Base-by-base conservation (phyloP, 2,113 vertebrate genomes). In the Upupa epops region DNA sequence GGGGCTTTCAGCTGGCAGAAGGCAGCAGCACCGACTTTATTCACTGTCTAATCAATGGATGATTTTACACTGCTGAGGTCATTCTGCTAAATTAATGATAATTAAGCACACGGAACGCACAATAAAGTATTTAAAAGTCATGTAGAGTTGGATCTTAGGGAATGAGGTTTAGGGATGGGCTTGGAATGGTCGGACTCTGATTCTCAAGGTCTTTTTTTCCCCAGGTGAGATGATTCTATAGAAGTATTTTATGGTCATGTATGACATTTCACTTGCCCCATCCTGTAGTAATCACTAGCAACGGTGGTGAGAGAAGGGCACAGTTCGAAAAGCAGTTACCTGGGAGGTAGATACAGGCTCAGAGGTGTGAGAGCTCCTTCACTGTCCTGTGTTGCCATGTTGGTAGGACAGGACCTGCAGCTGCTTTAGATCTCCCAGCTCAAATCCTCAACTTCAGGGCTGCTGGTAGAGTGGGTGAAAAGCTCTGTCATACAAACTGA, bases 311-410 rank as follows among this genome's bases (percentile, higher is more conserved):
- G 16, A 51, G 29, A 17, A 54, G 54, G 37, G 25, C 31, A 2
- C 10, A 4, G 29, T 37, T 36, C 40, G 71, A 36, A n/a, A 40
- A 63, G 45, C 1, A 2, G 4, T 63, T 81, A 20, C 1, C 1
- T 16, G 34, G 34, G 56, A 82, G 40, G 16, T 18, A 20, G 49
- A 40, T 58, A 40, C 45, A 14, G 26, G 29, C 18, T 66, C 21
- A 10, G 9, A 22, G 32, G 11, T 15, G 0, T 0, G 2, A 45
- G 61, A 8, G 9, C 19, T 4, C 12, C 4, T 2, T 19, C 22
- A 9, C 46, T 48, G 52, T n/a, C 60, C 28, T 8, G 0, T 3
- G 0, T 8, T 46, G 55, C 28, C 46, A 15, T 4, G 0, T 6
- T 48, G 32, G 29, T 5, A 31, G 3, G 2, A 66, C 54, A 45